Evolutionary conservation across 2,797 vertebrate species (phyloP).

Genomic region (Remorina albescens): DNA sequence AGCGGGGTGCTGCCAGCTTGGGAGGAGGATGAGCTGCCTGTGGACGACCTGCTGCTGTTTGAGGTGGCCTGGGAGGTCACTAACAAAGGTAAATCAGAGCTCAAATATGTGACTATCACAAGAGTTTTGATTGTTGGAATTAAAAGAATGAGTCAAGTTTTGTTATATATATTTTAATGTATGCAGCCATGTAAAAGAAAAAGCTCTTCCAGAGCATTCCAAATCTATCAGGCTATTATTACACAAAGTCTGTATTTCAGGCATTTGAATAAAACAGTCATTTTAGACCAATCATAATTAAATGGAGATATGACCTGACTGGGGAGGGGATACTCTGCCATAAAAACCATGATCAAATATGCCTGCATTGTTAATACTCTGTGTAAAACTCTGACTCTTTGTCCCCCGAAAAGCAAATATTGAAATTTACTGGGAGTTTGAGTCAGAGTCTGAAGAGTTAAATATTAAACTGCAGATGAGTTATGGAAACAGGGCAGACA

Average conservation of each 20-base stretch:
- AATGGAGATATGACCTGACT: neutral
- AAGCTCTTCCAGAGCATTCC: neutral
- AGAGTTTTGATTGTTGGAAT: neutral
- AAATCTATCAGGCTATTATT: neutral
- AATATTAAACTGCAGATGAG: conserved; percentile 79
- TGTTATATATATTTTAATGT: too few species aligned
- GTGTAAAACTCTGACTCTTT: conserved; percentile 38
- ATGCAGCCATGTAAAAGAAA: too few species aligned
- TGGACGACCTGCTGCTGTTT: conserved; percentile 93
- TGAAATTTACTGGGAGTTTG: conserved; percentile 34
- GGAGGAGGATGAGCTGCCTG: conserved; percentile 90
- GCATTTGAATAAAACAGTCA: neutral
- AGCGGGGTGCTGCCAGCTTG: conserved; percentile 89
- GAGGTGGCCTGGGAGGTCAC: conserved; percentile 98
- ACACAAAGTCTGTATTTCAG: neutral
- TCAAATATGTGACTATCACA: neutral
- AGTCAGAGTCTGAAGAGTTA: conserved; percentile 68
- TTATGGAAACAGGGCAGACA: neutral
- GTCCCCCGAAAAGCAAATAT: conserved; percentile 65
- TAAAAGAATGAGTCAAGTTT: too few species aligned
- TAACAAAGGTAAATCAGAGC: conserved; percentile 95
- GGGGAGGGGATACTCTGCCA: neutral
- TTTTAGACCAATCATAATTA: neutral
- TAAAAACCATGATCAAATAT: too few species aligned
- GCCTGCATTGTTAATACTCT: neutral